These are phyloP conservation scores for Actinemys pallida DNA, from an alignment of 2,113 vertebrate genomes.

Conservation along the genomic window DNA sequence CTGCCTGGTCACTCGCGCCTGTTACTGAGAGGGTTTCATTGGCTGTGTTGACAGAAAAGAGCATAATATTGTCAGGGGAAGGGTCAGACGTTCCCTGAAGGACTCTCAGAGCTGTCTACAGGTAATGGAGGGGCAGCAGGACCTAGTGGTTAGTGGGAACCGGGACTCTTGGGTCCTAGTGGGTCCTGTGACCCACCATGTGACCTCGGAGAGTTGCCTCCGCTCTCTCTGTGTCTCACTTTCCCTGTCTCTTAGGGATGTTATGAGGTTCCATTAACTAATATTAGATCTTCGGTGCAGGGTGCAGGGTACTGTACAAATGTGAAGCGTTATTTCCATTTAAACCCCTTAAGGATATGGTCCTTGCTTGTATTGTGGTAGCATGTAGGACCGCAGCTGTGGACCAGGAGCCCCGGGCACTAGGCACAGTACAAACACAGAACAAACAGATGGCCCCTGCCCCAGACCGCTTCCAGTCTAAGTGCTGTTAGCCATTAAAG, in stretches of 20 bases:
- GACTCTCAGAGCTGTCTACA: not conserved
- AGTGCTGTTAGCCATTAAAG: not conserved
- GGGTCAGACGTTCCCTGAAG: not conserved
- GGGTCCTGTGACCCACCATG: not conserved
- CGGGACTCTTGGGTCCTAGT: not conserved
- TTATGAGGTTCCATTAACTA: not conserved
- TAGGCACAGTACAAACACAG: not conserved
- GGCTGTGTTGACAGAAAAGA: not conserved
- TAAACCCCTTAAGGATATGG: not conserved
- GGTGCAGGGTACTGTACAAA: not conserved
- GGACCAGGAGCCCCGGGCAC: not conserved
- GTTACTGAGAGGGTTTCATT: not conserved
- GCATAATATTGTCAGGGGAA: not conserved
- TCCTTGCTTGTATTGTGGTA: not conserved
- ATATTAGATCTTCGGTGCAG: not conserved
- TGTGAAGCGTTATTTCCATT: not conserved
- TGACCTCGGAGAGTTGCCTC: not conserved
- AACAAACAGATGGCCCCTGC: not conserved
- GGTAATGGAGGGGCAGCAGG: not conserved
- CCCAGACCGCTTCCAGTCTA: not conserved
- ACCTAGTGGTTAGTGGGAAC: not conserved
- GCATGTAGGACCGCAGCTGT: not conserved
- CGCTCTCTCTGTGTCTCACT: not conserved
- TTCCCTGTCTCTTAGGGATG: not conserved
- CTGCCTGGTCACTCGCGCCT: not conserved